Evolutionary conservation across 2,797 vertebrate genomes (phyloP).

Genomic region (Alfaro cultratus): DNA sequence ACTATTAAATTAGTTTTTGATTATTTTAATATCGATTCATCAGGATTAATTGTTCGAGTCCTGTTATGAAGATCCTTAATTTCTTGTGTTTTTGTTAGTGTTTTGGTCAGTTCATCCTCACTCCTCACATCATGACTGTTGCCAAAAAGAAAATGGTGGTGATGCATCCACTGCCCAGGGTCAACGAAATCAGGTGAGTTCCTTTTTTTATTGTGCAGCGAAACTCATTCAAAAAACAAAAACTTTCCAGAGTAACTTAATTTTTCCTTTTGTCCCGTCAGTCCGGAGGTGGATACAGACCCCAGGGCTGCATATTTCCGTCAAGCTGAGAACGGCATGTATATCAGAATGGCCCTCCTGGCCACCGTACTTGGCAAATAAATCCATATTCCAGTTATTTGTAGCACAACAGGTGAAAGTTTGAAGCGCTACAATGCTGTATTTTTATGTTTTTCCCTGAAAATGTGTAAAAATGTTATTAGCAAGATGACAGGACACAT

Average conservation of each 20-base stretch:
- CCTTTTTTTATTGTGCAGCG: neutral
- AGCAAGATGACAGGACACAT: neutral
- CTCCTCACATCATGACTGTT: conserved; percentile 96
- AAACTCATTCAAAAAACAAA: neutral
- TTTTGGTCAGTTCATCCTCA: conserved; percentile 96
- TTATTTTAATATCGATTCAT: too few species aligned
- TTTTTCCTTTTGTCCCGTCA: conserved; percentile 44
- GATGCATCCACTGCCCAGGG: conserved; percentile 95
- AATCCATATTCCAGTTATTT: neutral
- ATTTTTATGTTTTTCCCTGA: neutral
- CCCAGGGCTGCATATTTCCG: conserved; percentile 96
- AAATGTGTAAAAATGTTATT: neutral
- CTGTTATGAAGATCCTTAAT: neutral
- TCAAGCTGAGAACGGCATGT: conserved; percentile 98
- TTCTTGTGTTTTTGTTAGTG: conserved; percentile 77
- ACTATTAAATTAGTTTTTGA: too few species aligned
- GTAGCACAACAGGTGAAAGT: neutral
- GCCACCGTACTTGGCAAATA: conserved; percentile 90
- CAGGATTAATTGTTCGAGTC: too few species aligned
- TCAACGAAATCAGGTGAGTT: conserved; percentile 94
- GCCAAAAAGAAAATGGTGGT: conserved; percentile 99
- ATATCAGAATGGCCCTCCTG: conserved; percentile 94
- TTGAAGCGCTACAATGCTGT: neutral
- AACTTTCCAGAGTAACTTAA: neutral
- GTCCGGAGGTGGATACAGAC: conserved; percentile 93